A percentile compares a stretch with the other conserved stretches of the same genome.
These are phyloP conservation scores for Callipepla californica DNA, from an alignment of 2,113 vertebrate species.

Conservation along the genomic window DNA sequence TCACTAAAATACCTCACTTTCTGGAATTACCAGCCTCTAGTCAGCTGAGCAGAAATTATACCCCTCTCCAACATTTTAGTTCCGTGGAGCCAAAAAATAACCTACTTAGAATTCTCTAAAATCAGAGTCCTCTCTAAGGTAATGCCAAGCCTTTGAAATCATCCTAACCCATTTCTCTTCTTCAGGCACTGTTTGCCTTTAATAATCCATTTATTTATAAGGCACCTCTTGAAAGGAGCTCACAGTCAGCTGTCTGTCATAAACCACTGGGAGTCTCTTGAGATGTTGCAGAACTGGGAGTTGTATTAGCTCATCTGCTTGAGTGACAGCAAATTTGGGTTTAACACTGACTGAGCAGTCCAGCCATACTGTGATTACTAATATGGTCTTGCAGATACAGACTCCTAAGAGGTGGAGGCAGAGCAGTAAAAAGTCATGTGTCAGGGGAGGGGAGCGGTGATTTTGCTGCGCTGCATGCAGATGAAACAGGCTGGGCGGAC, in stretches of 20 bases:
- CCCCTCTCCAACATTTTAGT: background rate
- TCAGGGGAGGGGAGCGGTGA: accelerated
- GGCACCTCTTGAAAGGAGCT: background rate
- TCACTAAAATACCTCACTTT: background rate
- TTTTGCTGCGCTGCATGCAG: accelerated
- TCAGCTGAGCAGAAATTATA: background rate
- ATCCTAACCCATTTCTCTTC: background rate
- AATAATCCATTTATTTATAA: background rate
- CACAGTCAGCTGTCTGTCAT: background rate
- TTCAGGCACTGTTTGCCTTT: background rate
- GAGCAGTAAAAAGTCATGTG: background rate
- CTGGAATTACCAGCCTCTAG: background rate
- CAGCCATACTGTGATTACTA: background rate
- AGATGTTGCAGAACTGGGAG: background rate
- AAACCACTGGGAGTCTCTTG: background rate
- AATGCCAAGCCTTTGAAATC: background rate
- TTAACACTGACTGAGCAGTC: background rate
- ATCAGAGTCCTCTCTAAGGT: background rate
- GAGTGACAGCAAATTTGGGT: background rate
- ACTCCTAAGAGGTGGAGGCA: background rate
- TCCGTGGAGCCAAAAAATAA: background rate
- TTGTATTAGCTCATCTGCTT: background rate
- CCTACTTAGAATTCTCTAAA: background rate
- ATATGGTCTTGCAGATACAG: background rate
- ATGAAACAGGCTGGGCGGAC: background rate